These are phyloP conservation scores for Bambusicola thoracicus DNA, from an alignment of 2,113 vertebrate genomes.

Conservation along the genomic window DNA sequence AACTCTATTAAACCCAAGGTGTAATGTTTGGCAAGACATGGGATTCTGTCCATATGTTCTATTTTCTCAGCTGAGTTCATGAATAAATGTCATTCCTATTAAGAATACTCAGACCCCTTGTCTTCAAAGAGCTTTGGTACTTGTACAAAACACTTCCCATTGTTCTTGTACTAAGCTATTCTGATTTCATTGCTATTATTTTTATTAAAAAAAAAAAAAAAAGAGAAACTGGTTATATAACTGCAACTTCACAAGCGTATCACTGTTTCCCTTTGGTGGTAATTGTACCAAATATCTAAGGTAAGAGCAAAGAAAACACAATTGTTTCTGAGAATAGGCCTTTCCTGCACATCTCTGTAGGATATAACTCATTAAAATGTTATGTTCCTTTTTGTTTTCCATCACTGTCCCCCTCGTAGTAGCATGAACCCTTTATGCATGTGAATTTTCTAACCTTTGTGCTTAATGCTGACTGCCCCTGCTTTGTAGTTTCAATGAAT, in stretches of 20 bases:
- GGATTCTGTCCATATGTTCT: neutral
- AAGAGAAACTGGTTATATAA: neutral
- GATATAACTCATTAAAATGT: slow-evolving; percentile 24
- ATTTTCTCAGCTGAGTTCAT: neutral
- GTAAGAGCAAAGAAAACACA: neutral
- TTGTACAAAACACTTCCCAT: neutral
- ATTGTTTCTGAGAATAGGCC: neutral
- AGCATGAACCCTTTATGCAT: neutral
- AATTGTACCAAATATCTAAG: neutral
- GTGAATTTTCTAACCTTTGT: neutral
- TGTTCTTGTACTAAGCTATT: neutral
- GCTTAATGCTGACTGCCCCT: neutral
- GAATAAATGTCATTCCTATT: neutral
- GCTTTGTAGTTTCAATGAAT: slow-evolving; percentile 6
- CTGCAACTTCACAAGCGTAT: neutral
- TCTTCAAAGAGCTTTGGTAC: neutral
- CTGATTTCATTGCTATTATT: neutral
- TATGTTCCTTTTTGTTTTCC: slow-evolving; percentile 7
- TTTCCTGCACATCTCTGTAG: slow-evolving; percentile 4
- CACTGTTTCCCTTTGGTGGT: neutral
- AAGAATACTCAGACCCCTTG: neutral
- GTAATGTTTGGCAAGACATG: neutral
- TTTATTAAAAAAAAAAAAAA: too few relatives aligned
- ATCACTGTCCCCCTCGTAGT: neutral
- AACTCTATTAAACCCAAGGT: neutral